Base-by-base conservation (phyloP, 2,797 vertebrate species). In the Sebastes goodei region DNA sequence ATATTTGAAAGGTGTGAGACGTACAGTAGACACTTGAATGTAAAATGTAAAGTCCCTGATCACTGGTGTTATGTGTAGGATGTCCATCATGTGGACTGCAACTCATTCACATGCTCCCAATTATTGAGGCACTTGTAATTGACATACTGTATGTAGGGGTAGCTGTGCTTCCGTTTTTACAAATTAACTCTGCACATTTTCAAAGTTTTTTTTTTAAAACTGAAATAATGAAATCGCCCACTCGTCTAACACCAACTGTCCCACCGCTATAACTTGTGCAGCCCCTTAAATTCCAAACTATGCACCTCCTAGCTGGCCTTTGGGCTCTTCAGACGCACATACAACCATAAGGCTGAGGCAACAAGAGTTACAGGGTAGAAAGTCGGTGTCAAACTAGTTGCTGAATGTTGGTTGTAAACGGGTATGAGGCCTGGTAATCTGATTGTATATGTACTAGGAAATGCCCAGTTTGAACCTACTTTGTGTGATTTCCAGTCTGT, bases 61-160 rank as follows among this genome's bases (percentile, higher is more conserved):
- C 74, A 27, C 71, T 84, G 76, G 79, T 76, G 83, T 78, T 68
- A 21, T 46, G 75, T 61, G 84, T 82, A 71, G 8, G 66, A 73
- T 12, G 79, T 76, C 75, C 29, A 9, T 55, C 63, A 3, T 35
- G 69, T 80, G 82, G 70, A 86, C 87, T 75, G 74, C 67, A 68
- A 87, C 67, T 90, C 80, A 77, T 82, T 92, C 85, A 86, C 81
- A 86, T 89, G 86, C 90, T 90, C 91, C 89, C 91, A 92, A 87
- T 86, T 83, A 55, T 82, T 85, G 92, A 93, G 93, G 93, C 94
- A 94, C 94, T 94, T 94, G 55, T 78, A 74, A 83, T 74, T 78
- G 33, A 77, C 72, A 55, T 32, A 67, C 68, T 76, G 71, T 76
- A 80, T 81, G 68, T 59, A 49, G 71, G 82, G 80, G 64, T 42